Evolutionary conservation across 2,797 vertebrate species (phyloP).

Genomic region (Dendrocincla fuliginosa): DNA sequence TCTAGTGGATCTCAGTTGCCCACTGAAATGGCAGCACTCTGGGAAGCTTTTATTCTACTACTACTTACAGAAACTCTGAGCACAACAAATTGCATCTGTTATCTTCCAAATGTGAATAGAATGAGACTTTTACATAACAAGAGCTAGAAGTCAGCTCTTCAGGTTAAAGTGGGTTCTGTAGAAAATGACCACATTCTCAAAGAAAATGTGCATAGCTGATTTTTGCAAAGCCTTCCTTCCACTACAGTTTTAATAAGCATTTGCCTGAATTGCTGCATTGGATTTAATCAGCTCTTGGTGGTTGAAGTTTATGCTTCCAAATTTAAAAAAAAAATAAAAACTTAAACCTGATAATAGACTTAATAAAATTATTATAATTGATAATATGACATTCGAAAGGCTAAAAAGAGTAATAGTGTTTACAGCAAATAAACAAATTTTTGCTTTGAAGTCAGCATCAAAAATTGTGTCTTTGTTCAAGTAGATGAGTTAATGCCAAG

Average conservation of each 20-base stretch:
- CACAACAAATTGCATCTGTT: neutral
- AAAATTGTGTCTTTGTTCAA: constrained; percentile 70
- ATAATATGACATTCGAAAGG: neutral
- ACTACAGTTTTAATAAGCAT: neutral
- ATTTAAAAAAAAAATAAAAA: neutral
- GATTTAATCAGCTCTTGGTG: neutral
- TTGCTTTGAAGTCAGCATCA: constrained; percentile 66
- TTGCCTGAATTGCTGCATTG: neutral
- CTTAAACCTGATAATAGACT: neutral
- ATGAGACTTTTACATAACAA: neutral
- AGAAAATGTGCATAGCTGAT: neutral
- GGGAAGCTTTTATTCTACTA: neutral
- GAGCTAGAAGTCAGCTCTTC: neutral
- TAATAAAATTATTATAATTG: neutral
- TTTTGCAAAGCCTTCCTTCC: neutral
- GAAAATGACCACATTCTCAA: neutral
- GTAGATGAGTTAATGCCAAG: constrained; percentile 54
- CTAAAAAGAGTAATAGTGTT: constrained; percentile 16
- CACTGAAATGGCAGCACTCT: neutral
- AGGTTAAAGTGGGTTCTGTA: neutral
- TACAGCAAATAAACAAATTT: constrained; percentile 20
- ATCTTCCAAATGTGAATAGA: neutral
- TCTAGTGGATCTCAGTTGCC: neutral
- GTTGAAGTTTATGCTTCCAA: neutral
- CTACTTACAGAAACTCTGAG: neutral